Conservation (phyloP, 2,797 vertebrate genomes). For the Heteromormyrus szaboi region DNA sequence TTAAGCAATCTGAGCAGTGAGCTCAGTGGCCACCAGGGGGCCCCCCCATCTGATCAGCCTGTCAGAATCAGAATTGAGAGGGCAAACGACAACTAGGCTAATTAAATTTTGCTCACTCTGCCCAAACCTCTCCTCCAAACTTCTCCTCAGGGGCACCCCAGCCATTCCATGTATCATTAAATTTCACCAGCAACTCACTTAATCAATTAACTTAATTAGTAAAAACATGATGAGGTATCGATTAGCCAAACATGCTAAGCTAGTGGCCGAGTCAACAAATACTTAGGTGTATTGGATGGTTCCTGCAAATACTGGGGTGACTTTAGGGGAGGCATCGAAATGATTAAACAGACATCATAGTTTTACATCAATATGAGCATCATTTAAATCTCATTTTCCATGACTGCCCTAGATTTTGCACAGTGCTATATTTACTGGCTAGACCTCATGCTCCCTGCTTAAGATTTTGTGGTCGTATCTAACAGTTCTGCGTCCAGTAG, state of each 20-base stretch:
- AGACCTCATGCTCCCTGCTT: background rate
- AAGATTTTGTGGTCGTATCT: background rate
- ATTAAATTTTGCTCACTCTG: background rate
- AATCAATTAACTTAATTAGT: background rate
- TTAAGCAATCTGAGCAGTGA: background rate
- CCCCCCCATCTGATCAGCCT: background rate
- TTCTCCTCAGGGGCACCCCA: background rate
- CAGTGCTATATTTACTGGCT: background rate
- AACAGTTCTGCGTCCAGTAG: background rate
- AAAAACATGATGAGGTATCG: background rate
- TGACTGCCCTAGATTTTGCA: background rate
- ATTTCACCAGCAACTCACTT: background rate
- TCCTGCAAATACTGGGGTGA: background rate
- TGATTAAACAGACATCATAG: background rate
- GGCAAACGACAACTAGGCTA: background rate
- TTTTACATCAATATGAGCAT: background rate
- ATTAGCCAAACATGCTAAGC: background rate
- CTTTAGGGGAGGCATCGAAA: background rate
- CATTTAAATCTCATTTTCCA: background rate
- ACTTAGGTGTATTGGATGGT: background rate
- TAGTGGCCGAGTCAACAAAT: background rate
- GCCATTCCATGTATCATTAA: background rate
- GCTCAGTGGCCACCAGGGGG: background rate
- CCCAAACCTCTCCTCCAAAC: background rate
- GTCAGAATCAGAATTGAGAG: background rate